A percentile compares a stretch with the other conserved stretches of the same genome.
These are phyloP conservation scores for Platyscapa corneri DNA, from an alignment of 1,140 invertebrate genomes.

Conservation along the genomic window DNA sequence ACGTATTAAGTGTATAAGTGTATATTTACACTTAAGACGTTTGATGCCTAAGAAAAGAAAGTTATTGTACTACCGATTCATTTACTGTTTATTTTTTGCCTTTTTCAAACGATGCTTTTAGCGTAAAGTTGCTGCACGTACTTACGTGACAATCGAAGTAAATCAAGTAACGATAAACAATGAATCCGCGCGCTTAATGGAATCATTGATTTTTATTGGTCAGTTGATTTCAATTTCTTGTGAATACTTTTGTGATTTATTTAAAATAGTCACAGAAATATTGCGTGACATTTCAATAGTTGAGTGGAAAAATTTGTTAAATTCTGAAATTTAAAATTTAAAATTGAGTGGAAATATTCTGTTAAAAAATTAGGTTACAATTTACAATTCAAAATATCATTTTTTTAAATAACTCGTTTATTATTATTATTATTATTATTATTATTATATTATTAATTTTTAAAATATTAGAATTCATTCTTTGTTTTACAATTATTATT, in stretches of 20 bases:
- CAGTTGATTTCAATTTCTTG: constrained; percentile 15
- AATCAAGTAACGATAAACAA: constrained; percentile 11
- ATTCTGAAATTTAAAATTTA: too few relatives aligned
- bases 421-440: too few relatives aligned
- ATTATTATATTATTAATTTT: too few relatives aligned
- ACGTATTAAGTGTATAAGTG: not conserved
- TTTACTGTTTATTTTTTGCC: constrained; percentile 16
- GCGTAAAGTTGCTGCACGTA: not conserved
- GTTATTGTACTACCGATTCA: constrained; percentile 26
- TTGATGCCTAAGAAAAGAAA: constrained; percentile 42
- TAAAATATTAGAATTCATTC: too few relatives aligned
- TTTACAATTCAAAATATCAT: too few relatives aligned
- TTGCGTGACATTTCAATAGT: too few relatives aligned
- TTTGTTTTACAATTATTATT: too few relatives aligned
- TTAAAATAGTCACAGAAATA: not conserved
- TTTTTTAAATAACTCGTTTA: too few relatives aligned
- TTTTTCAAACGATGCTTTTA: not conserved
- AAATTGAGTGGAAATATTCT: too few relatives aligned
- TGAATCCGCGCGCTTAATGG: constrained; percentile 8
- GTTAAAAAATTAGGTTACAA: too few relatives aligned
- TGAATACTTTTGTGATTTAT: not conserved
- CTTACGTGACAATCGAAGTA: constrained; percentile 32
- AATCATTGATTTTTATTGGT: constrained; percentile 40
- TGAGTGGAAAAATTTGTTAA: not conserved
- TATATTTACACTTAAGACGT: not conserved